Conservation (phyloP, 2,888 invertebrate genomes). For the Ochropacha duplaris region DNA sequence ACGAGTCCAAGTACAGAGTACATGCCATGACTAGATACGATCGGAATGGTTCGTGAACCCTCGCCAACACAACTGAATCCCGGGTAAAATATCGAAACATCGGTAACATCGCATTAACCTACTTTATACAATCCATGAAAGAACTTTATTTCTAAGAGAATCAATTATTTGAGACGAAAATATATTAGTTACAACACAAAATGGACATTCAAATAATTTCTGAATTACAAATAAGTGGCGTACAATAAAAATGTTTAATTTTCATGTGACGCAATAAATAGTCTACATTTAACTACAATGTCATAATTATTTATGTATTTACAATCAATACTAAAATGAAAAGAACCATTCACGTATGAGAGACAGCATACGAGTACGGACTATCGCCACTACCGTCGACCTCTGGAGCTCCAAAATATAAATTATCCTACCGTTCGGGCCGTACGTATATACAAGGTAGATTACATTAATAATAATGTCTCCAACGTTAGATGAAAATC, state of each 20-base stretch:
- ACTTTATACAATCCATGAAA: conserved; percentile 77
- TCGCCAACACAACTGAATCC: conserved; percentile 26
- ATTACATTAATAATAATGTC: conserved; percentile 69
- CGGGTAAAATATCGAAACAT: conserved; percentile 24
- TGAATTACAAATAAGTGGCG: conserved; percentile 46
- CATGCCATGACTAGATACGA: conserved; percentile 74
- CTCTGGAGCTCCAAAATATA: conserved; percentile 69
- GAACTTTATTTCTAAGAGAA: conserved; percentile 18
- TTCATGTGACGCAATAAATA: conserved; percentile 54
- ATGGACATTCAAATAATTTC: conserved; percentile 39
- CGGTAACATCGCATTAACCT: conserved; percentile 63
- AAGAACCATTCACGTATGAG: conserved; percentile 69
- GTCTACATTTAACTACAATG: conserved; percentile 65
- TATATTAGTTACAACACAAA: conserved; percentile 19
- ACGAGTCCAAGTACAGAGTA: conserved; percentile 46
- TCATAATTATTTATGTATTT: conserved; percentile 67
- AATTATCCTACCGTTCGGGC: conserved; percentile 63
- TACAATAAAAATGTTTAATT: conserved; percentile 44
- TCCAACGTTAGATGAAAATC: conserved; percentile 69
- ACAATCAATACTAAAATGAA: conserved; percentile 71
- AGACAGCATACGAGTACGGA: conserved; percentile 59
- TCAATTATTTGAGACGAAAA: conserved; percentile 13
- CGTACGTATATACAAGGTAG: conserved; percentile 81
- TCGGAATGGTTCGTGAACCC: conserved; percentile 56
- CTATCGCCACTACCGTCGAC: conserved; percentile 50